These are phyloP conservation scores for Acanthaster planci DNA, from an alignment of 35 echinoderm and acorn worm genomes.

Conservation along the genomic window DNA sequence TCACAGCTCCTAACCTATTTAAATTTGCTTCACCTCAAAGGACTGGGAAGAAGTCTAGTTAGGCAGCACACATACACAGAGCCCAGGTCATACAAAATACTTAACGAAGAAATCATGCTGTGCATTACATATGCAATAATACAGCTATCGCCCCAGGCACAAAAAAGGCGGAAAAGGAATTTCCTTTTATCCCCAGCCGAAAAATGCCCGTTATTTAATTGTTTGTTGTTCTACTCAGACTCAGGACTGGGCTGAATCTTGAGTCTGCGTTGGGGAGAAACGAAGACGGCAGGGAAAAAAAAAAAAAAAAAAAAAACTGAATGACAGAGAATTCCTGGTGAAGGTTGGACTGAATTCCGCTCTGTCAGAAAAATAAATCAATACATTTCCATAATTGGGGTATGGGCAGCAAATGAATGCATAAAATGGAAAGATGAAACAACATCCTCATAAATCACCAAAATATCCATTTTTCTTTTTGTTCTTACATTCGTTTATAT, in stretches of 20 bases:
- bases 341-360: background rate
- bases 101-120: background rate
- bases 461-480: too few species aligned
- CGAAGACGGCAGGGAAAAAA: background rate
- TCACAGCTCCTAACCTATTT: too few species aligned
- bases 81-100: background rate
- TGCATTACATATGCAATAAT: slow-evolving; percentile 11
- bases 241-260: background rate
- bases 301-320: background rate
- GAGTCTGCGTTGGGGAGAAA: background rate
- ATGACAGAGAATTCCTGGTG: background rate
- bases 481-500: too few species aligned
- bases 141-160: background rate
- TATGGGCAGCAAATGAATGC: too few species aligned
- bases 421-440: too few species aligned
- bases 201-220: slow-evolving; percentile 27
- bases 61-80: too few species aligned
- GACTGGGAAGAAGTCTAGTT: slow-evolving; percentile 6
- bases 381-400: background rate
- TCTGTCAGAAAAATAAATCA: background rate
- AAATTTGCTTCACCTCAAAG: background rate
- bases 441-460: too few species aligned
- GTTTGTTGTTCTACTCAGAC: slow-evolving; percentile 18
- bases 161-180: background rate
- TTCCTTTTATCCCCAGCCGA: background rate